phyloP scores from a whole-genome alignment of 2,113 vertebrate genomes.

The Vireo altiloquus region DNA sequence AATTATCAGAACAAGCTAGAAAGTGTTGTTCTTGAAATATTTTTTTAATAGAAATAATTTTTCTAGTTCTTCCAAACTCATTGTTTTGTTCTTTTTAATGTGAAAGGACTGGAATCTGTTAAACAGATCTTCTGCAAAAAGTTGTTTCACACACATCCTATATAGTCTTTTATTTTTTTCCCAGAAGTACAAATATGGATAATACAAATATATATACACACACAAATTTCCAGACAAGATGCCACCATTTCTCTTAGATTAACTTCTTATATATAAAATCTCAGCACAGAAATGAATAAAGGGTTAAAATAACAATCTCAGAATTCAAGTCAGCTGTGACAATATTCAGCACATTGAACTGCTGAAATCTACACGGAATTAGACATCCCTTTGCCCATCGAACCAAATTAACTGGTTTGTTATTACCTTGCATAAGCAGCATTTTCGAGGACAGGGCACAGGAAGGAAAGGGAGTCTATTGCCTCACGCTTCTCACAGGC shows the following conservation, averaged over 20 bases:
- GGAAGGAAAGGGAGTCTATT: neutral
- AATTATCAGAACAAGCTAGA: neutral
- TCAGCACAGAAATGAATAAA: neutral
- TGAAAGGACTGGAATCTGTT: neutral
- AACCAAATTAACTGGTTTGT: constrained; percentile 39
- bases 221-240: neutral
- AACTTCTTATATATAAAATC: neutral
- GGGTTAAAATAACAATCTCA: constrained; percentile 59
- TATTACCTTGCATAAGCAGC: neutral
- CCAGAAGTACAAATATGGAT: neutral
- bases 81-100: neutral
- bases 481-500: neutral
- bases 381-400: constrained; percentile 25
- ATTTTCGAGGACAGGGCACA: neutral
- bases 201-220: neutral
- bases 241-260: neutral
- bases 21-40: neutral
- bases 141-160: neutral
- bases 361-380: constrained; percentile 45
- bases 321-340: constrained; percentile 60
- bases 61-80: neutral
- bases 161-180: neutral
- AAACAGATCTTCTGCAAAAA: neutral
- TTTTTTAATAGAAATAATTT: neutral
- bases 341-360: constrained; percentile 31